phyloP scores from a whole-genome alignment of 2,888 invertebrate genomes.

The Callyntrura guangdongensis region DNA sequence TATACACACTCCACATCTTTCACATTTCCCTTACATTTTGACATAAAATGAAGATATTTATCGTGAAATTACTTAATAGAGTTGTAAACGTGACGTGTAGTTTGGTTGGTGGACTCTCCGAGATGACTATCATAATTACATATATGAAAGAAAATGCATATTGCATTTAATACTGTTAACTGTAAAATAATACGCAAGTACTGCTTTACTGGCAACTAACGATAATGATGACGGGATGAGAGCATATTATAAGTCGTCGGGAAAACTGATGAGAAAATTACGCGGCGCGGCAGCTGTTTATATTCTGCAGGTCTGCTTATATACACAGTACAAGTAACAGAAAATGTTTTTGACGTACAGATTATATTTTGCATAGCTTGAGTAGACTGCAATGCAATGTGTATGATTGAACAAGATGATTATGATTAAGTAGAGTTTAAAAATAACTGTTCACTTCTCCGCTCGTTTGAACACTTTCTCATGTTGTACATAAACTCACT shows the following conservation, averaged over 20 bases:
- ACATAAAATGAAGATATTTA: not conserved
- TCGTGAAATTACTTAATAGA: not conserved
- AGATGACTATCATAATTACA: not conserved
- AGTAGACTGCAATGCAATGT: no score
- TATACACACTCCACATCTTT: not conserved
- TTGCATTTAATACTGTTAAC: not conserved
- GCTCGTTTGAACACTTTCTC: conserved; percentile 6
- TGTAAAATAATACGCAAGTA: no score
- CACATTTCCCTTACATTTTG: not conserved
- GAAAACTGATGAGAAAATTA: no score
- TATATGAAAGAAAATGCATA: conserved; percentile 5
- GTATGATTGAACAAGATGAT: not conserved
- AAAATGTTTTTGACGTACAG: not conserved
- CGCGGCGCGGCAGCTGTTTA: no score
- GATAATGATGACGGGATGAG: no score
- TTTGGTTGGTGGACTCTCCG: not conserved
- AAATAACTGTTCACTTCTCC: not conserved
- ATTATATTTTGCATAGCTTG: not conserved
- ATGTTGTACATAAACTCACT: not conserved
- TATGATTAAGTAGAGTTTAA: not conserved
- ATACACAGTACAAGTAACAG: no score
- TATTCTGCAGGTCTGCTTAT: no score
- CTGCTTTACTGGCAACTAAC: no score
- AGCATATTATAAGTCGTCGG: no score
- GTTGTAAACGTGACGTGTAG: conserved; percentile 8